Evolutionary conservation across 2,888 invertebrate species (phyloP), one percentile per base, ranked within the genome.

Genomic region (Atrina japonica): DNA sequence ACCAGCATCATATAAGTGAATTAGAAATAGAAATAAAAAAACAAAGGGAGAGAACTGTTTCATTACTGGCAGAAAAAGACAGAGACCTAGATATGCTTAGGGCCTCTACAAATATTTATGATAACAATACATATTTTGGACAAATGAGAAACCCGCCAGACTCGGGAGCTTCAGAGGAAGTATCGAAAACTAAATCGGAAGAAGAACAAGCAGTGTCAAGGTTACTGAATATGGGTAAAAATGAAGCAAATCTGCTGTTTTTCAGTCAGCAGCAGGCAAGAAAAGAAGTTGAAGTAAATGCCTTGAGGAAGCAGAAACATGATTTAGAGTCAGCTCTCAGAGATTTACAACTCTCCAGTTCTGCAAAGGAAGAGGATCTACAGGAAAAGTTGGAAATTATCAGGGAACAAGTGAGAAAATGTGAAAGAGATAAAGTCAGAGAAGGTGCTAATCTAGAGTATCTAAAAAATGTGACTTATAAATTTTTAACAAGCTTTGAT

Each of bases 401-500:
- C 50, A 93, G 94, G 76, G 94, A 92, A 72, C 89, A 91, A 72
- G 85, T 92, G 2, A 85, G 88, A 52, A 89, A 91, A 58, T 78
- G 89, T 18, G 91, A 92, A 70, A 83, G 92, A 21, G 89, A 89
- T 78, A 85, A 86, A 45, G 94, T 95, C 1, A 76, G 96, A 0
- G 96, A 96, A 90, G 95, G 95, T 7, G 96, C 96, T 0, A 97
- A 96, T 90, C 91, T 97, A 45, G 97, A 97, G 89, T 97, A 97
- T 88, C 90, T 97, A 67, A 96, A 97, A 90, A 97, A 97, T 91
- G 96, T 97, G 3, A 94, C 96, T 61, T 93, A 96, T 63, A 95
- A 95, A 74, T 97, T 94, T 88, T 92, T 97, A 40, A 92, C 94
- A 68, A 94, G 94, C 1, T 92, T 92, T 0, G 95, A 95, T 88